A percentile compares a stretch with the other conserved stretches of the same genome.
These are phyloP conservation scores for Cherax destructor DNA, from an alignment of 1,140 invertebrate genomes.

Conservation along the genomic window DNA sequence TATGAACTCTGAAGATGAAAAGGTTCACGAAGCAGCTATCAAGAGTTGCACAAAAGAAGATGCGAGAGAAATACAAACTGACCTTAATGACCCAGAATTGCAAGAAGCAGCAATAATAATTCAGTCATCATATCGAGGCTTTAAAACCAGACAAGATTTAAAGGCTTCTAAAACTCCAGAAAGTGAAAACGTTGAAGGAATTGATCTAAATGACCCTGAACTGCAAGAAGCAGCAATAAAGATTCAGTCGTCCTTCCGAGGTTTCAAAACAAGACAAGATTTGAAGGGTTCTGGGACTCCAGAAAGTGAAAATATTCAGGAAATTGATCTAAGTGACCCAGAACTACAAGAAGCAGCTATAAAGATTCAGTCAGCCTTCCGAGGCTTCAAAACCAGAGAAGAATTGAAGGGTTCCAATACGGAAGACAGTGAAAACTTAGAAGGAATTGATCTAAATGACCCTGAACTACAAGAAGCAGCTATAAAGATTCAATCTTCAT, in stretches of 20 bases:
- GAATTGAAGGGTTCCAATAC: neutral
- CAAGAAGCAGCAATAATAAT: conserved; percentile 34
- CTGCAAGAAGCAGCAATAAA: conserved; percentile 14
- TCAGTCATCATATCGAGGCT: conserved; percentile 28
- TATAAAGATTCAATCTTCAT: neutral
- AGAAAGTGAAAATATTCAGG: neutral
- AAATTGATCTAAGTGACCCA: neutral
- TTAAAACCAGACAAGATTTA: conserved; percentile 29
- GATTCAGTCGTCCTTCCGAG: conserved; percentile 23
- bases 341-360: conserved; percentile 26
- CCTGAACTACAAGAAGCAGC: conserved; percentile 12
- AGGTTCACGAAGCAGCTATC: no score
- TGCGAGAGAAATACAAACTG: neutral
- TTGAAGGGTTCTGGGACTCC: neutral
- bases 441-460: neutral
- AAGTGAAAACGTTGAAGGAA: neutral
- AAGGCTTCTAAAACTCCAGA: neutral
- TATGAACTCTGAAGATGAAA: neutral
- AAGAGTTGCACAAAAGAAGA: neutral
- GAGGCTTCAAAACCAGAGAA: conserved; percentile 33
- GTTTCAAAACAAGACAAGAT: conserved; percentile 8
- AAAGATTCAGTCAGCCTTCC: conserved; percentile 14
- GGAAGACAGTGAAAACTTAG: neutral
- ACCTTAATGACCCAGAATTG: conserved; percentile 20
- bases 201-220: conserved; percentile 33